Percentiles rank a stretch among this genome's conserved stretches.
phyloP scores from a whole-genome alignment of 2,797 vertebrate genomes.

The Syncerus caffer region DNA sequence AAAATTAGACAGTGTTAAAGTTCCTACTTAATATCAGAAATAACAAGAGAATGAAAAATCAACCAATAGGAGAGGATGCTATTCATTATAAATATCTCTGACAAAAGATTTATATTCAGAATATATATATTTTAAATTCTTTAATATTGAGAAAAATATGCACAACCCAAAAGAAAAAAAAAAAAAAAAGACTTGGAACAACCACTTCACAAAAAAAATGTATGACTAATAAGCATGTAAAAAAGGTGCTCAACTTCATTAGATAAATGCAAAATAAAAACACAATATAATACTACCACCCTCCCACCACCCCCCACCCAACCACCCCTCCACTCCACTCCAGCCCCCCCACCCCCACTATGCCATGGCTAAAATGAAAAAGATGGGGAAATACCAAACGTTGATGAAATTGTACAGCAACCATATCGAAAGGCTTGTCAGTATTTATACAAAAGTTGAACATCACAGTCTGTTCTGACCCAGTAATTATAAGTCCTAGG shows the following conservation, averaged over 20 bases:
- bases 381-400: not conserved
- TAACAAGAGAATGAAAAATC: not conserved
- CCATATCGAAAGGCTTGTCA: not conserved
- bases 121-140: not conserved
- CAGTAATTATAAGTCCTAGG: not conserved
- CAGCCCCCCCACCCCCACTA: not conserved
- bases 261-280: constrained; percentile 14
- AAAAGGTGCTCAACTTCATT: not conserved
- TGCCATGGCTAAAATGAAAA: not conserved
- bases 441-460: not conserved
- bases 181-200: not conserved
- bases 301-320: not conserved
- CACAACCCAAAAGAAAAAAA: not conserved
- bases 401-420: not conserved
- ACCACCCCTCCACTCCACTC: too few relatives aligned
- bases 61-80: not conserved
- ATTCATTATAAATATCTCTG: not conserved
- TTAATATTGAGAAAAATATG: not conserved
- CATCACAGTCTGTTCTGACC: not conserved
- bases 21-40: not conserved
- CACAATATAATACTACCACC: not conserved
- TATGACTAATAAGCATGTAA: not conserved
- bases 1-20: not conserved
- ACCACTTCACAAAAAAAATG: not conserved
- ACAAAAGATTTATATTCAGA: not conserved